These are phyloP conservation scores for Pipistrellus pygmaeus DNA, from an alignment of 2,797 vertebrate species.

Conservation along the genomic window DNA sequence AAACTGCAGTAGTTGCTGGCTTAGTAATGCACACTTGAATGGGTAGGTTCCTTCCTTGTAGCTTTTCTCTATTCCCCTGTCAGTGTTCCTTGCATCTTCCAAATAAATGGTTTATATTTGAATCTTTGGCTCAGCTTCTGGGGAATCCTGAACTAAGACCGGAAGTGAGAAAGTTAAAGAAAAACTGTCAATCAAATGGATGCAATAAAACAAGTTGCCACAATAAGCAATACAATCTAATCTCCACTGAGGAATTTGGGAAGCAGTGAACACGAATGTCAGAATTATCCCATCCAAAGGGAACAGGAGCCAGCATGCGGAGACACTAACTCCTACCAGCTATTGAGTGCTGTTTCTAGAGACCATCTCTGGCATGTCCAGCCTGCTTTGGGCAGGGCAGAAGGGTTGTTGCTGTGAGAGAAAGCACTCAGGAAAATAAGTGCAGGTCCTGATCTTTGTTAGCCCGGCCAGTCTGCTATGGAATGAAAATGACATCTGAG, in stretches of 20 bases:
- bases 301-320: background rate
- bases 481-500: background rate
- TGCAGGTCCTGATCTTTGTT: background rate
- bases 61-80: background rate
- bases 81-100: background rate
- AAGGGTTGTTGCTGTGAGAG: background rate
- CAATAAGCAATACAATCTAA: background rate
- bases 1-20: background rate
- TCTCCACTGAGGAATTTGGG: background rate
- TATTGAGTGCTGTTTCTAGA: background rate
- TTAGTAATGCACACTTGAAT: background rate
- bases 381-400: background rate
- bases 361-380: background rate
- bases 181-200: background rate
- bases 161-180: background rate
- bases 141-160: background rate
- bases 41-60: background rate
- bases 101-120: background rate
- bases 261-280: background rate
- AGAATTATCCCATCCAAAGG: background rate
- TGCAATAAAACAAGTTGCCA: background rate
- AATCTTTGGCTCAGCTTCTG: background rate
- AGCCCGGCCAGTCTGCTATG: background rate
- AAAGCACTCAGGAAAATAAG: background rate
- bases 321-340: background rate